These are phyloP conservation scores for Notodonta dromedarius DNA, from an alignment of 2,888 invertebrate genomes.

Conservation along the genomic window DNA sequence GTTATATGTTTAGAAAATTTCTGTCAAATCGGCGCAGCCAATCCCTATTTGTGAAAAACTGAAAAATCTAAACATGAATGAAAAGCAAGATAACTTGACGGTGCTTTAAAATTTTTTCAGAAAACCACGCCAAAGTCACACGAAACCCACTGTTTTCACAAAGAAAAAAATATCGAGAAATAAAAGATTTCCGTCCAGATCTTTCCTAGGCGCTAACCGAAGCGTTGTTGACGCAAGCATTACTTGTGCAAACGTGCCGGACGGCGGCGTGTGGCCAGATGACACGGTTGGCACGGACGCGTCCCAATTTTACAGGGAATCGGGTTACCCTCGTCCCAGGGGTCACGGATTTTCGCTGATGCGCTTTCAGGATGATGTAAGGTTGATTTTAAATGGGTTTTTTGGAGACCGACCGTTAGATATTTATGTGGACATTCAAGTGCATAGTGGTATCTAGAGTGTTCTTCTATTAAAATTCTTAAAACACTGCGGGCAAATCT, in stretches of 20 bases:
- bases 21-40: no score
- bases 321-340: neutral
- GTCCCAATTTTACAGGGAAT: slow-evolving; percentile 7
- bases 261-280: neutral
- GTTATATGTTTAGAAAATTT: no score
- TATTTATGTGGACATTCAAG: no score
- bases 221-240: slow-evolving; percentile 70
- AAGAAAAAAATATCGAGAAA: neutral
- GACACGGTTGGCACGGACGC: slow-evolving; percentile 5
- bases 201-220: slow-evolving; percentile 25
- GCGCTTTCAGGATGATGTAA: neutral
- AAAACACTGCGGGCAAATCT: no score
- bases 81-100: no score
- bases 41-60: no score
- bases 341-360: neutral
- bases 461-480: no score
- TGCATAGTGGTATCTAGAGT: no score
- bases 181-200: slow-evolving; percentile 20
- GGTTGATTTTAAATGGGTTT: neutral
- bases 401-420: no score
- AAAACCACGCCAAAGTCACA: no score
- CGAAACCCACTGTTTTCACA: neutral
- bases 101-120: no score
- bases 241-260: slow-evolving; percentile 75
- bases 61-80: no score